phyloP scores from a whole-genome alignment of 2,113 vertebrate species.

The Neolamprologus variostigma region DNA sequence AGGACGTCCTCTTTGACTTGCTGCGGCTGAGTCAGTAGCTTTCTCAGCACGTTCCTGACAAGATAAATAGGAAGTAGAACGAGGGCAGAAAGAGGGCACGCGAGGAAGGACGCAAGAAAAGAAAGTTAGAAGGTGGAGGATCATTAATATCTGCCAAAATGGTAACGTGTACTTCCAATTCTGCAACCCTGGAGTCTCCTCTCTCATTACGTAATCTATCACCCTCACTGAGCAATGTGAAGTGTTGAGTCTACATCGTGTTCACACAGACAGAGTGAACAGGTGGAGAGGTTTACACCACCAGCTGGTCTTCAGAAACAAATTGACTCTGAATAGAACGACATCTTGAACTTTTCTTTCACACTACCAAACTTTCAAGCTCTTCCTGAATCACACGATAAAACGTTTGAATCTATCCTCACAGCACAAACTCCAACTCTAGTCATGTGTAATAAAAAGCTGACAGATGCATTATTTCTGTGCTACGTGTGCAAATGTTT shows the following conservation, averaged over 20 bases:
- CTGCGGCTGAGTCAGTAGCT: constrained; percentile 92
- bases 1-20: constrained; percentile 88
- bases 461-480: neutral
- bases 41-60: constrained; percentile 88
- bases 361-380: neutral
- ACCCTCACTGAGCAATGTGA: constrained; percentile 36
- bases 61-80: neutral
- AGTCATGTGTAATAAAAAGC: neutral
- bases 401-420: neutral
- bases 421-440: neutral
- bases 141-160: neutral
- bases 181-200: neutral
- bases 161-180: neutral
- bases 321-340: constrained; percentile 1
- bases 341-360: neutral
- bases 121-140: neutral
- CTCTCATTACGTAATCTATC: constrained; percentile 38
- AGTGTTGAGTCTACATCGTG: constrained; percentile 46
- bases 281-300: constrained; percentile 36
- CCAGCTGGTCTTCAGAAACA: constrained; percentile 29
- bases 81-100: neutral
- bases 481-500: neutral
- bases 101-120: neutral
- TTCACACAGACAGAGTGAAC: constrained; percentile 39
- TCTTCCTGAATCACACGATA: neutral